Evolutionary conservation across 2,797 vertebrate genomes (phyloP), one percentile per base, ranked within the genome.

Genomic region (Falco naumanni): DNA sequence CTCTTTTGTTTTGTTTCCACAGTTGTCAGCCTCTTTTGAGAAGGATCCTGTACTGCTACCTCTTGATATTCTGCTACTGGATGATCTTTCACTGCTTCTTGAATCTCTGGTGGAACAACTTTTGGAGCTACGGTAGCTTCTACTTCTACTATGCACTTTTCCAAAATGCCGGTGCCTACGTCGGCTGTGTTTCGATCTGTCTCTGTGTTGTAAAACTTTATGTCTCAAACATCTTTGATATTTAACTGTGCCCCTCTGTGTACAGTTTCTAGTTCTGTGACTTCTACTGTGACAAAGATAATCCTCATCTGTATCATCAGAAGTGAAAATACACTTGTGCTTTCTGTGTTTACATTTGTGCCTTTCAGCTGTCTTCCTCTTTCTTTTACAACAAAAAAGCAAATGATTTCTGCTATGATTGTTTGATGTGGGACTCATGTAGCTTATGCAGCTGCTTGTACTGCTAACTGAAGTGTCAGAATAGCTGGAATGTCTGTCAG

Each of bases 321-420:
- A 97, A 80, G 83, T 83, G 54, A 92, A 96, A 79, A 96, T 93
- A 96, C 97, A 95, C 76, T 96, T 98, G 96, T 98, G 98, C 97
- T 98, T 98, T 95, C 95, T 97, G 86, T 98, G 97, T 97, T 98
- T 98, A 95, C 96, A 92, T 98, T 97, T 96, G 94, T 98, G 98
- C 79, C 97, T 95, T 93, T 97, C 95, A 88, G 45, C 43, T 50
- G 81, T 91, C 48, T 93, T 93, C 39, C 48, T 84, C 95, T 98
- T 98, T 95, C 97, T 98, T 92, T 91, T 96, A 59, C 96, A 98
- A 92, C 97, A 97, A 89, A 83, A 92, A 91, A 96, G 65, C 37
- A 92, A 90, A 81, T 95, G 18, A 94, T 97, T 97, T 96, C 93
- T 96, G 74, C 96, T 97, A 75, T 98, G 90, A 41, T 83, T 83